A percentile compares a stretch with the other conserved stretches of the same genome.
Evolutionary conservation across 2,797 vertebrate genomes (phyloP).

Genomic region (Myotis myotis): DNA sequence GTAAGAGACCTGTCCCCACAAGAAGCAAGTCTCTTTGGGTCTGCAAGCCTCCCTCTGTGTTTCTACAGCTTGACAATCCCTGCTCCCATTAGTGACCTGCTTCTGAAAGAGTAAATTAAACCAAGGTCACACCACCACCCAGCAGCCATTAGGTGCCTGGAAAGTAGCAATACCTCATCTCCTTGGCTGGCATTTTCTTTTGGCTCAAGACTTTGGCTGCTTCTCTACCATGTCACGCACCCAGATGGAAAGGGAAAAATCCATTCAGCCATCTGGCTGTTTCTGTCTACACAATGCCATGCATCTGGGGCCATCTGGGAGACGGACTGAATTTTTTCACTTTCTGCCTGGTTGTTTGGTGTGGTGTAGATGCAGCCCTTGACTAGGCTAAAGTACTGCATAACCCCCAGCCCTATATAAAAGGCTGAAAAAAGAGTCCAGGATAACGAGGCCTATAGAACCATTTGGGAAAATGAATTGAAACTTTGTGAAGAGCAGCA

Average conservation of each 20-base stretch:
- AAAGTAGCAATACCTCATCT: constrained; percentile 78
- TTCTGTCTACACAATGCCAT: constrained; percentile 76
- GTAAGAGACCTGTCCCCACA: not conserved
- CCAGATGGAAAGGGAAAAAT: constrained; percentile 79
- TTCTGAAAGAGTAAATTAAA: constrained; percentile 58
- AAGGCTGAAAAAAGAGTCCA: not conserved
- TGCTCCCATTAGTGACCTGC: constrained; percentile 41
- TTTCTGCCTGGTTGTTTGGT: constrained; percentile 69
- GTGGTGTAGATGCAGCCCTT: constrained; percentile 58
- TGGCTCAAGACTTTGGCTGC: constrained; percentile 76
- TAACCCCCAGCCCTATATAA: not conserved
- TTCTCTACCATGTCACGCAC: constrained; percentile 76
- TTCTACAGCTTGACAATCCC: constrained; percentile 40
- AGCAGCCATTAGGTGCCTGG: constrained; percentile 72
- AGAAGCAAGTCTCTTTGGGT: not conserved
- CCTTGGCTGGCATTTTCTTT: constrained; percentile 79
- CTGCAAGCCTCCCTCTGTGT: constrained; percentile 29
- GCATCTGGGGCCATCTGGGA: constrained; percentile 79
- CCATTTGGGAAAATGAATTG: constrained; percentile 37
- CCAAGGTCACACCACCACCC: constrained; percentile 64
- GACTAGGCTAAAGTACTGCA: not conserved
- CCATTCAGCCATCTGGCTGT: constrained; percentile 78
- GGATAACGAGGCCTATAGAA: not conserved
- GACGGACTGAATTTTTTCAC: constrained; percentile 67
- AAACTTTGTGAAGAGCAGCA: constrained; percentile 30